Percentiles rank a stretch among this genome's conserved stretches.
Conservation (phyloP, 2,797 vertebrate species). For the Girardinus metallicus region DNA sequence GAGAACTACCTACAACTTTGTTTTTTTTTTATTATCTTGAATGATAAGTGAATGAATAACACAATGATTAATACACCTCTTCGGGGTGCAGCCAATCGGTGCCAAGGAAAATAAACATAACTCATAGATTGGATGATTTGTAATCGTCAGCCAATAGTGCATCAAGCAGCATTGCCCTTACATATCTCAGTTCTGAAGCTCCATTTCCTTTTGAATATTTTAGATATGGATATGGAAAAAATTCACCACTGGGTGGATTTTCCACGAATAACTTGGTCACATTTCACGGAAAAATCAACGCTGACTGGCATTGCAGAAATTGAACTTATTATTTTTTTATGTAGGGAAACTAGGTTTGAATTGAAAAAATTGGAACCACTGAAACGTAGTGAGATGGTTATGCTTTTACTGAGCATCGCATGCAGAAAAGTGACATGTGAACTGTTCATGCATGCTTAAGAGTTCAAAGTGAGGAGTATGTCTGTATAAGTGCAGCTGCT, state of each 20-base stretch:
- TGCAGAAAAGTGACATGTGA: background rate
- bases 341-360: background rate
- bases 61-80: slow-evolving; percentile 11
- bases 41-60: background rate
- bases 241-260: background rate
- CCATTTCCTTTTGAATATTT: background rate
- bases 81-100: too few relatives aligned
- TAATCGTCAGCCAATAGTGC: background rate
- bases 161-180: background rate
- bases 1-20: background rate
- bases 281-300: background rate
- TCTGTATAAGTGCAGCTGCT: background rate
- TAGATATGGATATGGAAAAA: background rate
- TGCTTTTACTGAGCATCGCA: background rate
- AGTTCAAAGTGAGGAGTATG: background rate
- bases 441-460: background rate
- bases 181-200: background rate
- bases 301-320: background rate
- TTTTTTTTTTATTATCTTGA: background rate
- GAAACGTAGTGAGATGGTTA: background rate
- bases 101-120: background rate
- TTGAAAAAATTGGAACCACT: background rate
- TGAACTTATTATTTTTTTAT: background rate
- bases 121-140: background rate
- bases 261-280: background rate